Conservation (phyloP, 1,140 invertebrate species). For the silkworm (Bombyx mori) region ASM3026992v2 NC_085129.1:13030501-13031000, state of each 20-base stretch:
- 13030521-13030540: constrained; percentile 4
- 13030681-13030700: no score
- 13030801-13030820: no score
- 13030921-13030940: no score
- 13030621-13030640: constrained; percentile 6
- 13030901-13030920: not conserved
- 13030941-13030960: no score
- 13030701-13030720: not conserved
- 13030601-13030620: constrained; percentile 14
- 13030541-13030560: constrained; percentile 6
- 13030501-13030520: constrained; percentile 6
- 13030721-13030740: not conserved
- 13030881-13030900: not conserved
- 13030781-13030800: no score
- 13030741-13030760: not conserved
- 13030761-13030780: not conserved
- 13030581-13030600: constrained; percentile 17
- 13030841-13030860: no score
- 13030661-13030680: no score
- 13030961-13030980: no score
- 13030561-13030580: constrained; percentile 17
- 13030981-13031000: no score
- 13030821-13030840: no score
- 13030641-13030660: constrained; percentile 1
- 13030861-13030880: no score